Evolutionary conservation across 2,888 invertebrate species (phyloP).

Genomic region (Nasonia oneida): DNA sequence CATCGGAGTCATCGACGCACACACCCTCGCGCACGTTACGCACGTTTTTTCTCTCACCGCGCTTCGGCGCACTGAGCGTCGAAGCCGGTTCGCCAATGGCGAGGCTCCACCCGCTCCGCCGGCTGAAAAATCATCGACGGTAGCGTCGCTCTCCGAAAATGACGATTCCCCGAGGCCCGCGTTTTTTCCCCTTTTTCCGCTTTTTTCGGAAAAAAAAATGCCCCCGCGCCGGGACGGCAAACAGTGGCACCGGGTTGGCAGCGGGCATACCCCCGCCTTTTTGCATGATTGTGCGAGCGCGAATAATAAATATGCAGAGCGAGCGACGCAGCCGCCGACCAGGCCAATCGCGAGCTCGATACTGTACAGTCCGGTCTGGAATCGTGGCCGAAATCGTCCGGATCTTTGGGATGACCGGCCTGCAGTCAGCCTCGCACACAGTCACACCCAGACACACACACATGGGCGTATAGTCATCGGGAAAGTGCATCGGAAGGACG

Average conservation of each 20-base stretch:
- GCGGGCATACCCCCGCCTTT: conserved; percentile 49
- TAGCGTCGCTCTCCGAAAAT: conserved; percentile 12
- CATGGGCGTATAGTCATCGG: background rate
- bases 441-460: background rate
- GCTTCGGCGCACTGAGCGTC: background rate
- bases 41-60: conserved; percentile 24
- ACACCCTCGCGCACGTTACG: conserved; percentile 16
- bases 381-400: conserved; percentile 48
- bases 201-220: background rate
- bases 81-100: background rate
- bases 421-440: conserved; percentile 23
- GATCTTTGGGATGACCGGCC: conserved; percentile 39
- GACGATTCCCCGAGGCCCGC: background rate
- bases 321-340: background rate
- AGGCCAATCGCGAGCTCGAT: conserved; percentile 9
- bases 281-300: conserved; percentile 30
- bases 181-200: background rate
- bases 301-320: conserved; percentile 53
- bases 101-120: background rate
- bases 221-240: background rate
- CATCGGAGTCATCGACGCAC: conserved; percentile 53
- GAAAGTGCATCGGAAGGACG: conserved; percentile 33
- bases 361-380: conserved; percentile 26
- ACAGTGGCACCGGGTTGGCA: background rate
- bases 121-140: conserved; percentile 15